A percentile compares a stretch with the other conserved stretches of the same genome.
Conservation (phyloP, 2,888 invertebrate species). For the Drosophila sordidula region DNA sequence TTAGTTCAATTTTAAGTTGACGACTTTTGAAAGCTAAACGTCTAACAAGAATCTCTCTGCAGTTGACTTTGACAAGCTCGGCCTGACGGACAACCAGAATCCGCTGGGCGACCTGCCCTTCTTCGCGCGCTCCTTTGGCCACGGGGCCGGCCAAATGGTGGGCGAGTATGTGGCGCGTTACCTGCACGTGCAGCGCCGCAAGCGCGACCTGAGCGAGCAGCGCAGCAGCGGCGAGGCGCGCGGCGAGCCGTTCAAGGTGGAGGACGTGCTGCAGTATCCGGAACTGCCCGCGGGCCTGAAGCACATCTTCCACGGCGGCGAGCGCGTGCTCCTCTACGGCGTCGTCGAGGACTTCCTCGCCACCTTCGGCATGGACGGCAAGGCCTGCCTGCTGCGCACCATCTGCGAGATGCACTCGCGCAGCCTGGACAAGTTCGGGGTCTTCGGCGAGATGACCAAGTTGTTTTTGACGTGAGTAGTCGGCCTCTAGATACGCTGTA, state of each 20-base stretch:
- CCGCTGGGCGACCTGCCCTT: constrained; percentile 92
- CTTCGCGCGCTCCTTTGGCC: constrained; percentile 91
- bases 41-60: constrained; percentile 36
- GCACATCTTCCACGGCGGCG: constrained; percentile 91
- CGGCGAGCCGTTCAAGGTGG: constrained; percentile 55
- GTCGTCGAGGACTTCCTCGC: constrained; percentile 92
- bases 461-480: constrained; percentile 91
- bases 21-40: no score
- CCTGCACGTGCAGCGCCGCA: constrained; percentile 87
- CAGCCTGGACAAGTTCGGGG: constrained; percentile 91
- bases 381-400: constrained; percentile 92
- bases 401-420: constrained; percentile 95
- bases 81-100: constrained; percentile 95
- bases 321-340: constrained; percentile 91
- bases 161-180: constrained; percentile 91
- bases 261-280: constrained; percentile 74
- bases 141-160: constrained; percentile 88
- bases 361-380: constrained; percentile 93
- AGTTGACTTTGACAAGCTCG: constrained; percentile 94
- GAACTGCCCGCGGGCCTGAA: constrained; percentile 85
- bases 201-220: constrained; percentile 85
- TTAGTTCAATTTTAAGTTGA: constrained; percentile 7
- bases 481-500: no score
- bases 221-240: constrained; percentile 39
- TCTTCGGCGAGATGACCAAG: constrained; percentile 93